Percentiles rank a stretch among this genome's conserved stretches.
Evolutionary conservation across 53 echinoderm and acorn worm species (phyloP).

Genomic region (Echinarachnius parma): DNA sequence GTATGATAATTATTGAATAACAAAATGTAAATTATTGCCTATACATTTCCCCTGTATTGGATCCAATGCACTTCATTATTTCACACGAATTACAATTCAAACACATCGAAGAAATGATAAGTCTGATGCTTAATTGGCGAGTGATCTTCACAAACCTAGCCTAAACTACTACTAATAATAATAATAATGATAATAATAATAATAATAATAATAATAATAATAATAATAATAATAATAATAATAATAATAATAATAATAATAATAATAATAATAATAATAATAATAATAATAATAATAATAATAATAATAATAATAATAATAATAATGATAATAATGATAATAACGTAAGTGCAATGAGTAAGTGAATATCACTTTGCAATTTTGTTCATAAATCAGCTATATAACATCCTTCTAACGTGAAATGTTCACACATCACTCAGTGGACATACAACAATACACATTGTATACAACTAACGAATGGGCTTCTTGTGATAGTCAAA

Average conservation of each 20-base stretch:
- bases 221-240: background rate
- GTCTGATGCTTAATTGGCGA: too few species aligned
- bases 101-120: too few species aligned
- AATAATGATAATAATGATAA: background rate
- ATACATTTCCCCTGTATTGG: too few species aligned
- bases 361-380: background rate
- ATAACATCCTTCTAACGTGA: background rate
- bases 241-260: background rate
- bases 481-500: too few species aligned
- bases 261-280: background rate
- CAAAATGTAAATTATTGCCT: too few species aligned
- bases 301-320: background rate
- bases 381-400: background rate
- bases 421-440: too few species aligned
- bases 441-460: too few species aligned
- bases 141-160: too few species aligned
- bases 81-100: too few species aligned
- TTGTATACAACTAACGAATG: too few species aligned
- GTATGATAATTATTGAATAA: too few species aligned
- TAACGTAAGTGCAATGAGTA: background rate
- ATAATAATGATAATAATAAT: background rate
- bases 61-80: too few species aligned
- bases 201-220: background rate
- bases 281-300: background rate
- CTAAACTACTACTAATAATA: background rate